A percentile compares a stretch with the other conserved stretches of the same genome.
phyloP scores from a whole-genome alignment of 2,113 vertebrate genomes.

The Cryptoleucopteryx plumbea region DNA sequence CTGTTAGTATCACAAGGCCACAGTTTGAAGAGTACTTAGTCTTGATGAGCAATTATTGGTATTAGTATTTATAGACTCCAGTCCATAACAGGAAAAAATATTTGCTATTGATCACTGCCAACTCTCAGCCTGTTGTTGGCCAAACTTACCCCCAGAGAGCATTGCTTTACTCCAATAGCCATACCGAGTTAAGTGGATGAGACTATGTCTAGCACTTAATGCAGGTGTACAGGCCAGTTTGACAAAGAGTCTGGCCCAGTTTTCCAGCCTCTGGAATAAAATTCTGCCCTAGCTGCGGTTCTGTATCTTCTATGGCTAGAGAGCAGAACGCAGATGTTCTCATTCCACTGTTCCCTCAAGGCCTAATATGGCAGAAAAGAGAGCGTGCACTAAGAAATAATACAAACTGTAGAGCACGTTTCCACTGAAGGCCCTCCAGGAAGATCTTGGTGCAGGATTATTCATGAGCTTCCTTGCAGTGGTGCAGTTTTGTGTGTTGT shows the following conservation, averaged over 20 bases:
- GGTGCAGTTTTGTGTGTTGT: background rate
- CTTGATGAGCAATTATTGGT: background rate
- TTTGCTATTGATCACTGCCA: background rate
- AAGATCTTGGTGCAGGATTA: background rate
- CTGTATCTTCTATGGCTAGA: background rate
- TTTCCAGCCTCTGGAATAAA: background rate
- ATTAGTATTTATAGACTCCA: background rate
- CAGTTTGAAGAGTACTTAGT: background rate
- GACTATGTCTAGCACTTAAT: background rate
- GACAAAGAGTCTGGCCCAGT: background rate
- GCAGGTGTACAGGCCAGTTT: accelerated
- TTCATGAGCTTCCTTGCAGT: background rate
- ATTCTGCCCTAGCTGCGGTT: background rate
- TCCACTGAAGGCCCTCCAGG: background rate
- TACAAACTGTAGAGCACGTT: background rate
- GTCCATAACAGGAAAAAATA: background rate
- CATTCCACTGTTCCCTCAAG: background rate
- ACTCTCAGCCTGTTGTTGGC: background rate
- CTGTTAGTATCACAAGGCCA: background rate
- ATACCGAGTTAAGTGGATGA: background rate
- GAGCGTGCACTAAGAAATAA: background rate
- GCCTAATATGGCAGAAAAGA: background rate
- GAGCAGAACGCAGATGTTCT: background rate
- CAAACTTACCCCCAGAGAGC: background rate
- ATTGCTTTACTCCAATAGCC: background rate